A percentile compares a stretch with the other conserved stretches of the same genome.
Evolutionary conservation across 2,888 invertebrate genomes (phyloP).

Genomic region (Epinotia ramella): DNA sequence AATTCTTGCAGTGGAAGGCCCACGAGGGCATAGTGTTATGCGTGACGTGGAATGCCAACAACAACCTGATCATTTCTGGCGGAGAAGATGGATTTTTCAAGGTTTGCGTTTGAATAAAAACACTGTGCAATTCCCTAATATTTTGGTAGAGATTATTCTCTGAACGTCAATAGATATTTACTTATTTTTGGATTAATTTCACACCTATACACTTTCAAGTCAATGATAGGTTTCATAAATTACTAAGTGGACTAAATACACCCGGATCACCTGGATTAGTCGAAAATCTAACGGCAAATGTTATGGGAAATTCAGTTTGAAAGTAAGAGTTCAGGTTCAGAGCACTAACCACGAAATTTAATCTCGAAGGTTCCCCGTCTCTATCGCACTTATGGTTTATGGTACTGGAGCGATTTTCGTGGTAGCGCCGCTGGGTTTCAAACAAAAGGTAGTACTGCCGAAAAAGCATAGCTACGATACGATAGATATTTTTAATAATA

Average conservation of each 20-base stretch:
- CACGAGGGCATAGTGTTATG: constrained; percentile 97
- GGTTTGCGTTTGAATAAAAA: constrained; percentile 69
- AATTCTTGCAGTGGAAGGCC: constrained; percentile 93
- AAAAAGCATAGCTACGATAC: not conserved
- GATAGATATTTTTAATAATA: not conserved
- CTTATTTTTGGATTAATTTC: not conserved
- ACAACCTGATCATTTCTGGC: constrained; percentile 96
- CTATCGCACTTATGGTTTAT: too few relatives aligned
- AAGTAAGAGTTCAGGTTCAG: too few relatives aligned
- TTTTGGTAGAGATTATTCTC: not conserved
- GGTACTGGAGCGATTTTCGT: too few relatives aligned
- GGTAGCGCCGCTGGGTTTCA: too few relatives aligned
- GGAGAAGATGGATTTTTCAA: constrained; percentile 97
- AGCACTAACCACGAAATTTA: too few relatives aligned
- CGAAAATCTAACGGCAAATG: too few relatives aligned
- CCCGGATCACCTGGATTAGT: too few relatives aligned
- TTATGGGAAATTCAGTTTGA: too few relatives aligned
- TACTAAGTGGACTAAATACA: too few relatives aligned
- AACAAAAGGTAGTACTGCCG: too few relatives aligned
- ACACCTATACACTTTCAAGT: not conserved
- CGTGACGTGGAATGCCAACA: constrained; percentile 97
- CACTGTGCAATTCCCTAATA: not conserved
- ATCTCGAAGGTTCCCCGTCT: too few relatives aligned
- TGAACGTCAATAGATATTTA: not conserved
- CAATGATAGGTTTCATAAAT: not conserved